Evolutionary conservation across 2,888 invertebrate species (phyloP), one percentile per base, ranked within the genome.

Genomic region (Aphodius sticticus): DNA sequence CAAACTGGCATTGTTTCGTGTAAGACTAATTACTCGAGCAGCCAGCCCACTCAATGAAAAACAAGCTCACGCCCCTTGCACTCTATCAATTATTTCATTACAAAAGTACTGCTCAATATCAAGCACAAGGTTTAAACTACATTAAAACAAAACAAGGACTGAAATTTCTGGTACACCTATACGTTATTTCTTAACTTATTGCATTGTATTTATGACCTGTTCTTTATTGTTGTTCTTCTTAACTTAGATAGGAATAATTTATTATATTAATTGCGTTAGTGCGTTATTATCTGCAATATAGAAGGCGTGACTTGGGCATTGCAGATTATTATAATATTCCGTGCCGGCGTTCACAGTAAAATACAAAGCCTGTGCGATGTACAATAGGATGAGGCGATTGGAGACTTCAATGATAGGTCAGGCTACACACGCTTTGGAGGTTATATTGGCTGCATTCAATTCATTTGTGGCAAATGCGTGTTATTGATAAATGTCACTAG

Each of bases 21-120:
- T 53, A 53, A 53, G 53, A 53, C 53, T 53, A 53, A 53, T 53
- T 53, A 53, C 53, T 53, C 53, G 7, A 3, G 0, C 12, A 53
- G 53, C 53, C 53, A 53, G 53, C 53, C 53, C 53, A 53, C 53
- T 53, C 53, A 53, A 53, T 53, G 53, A 53, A 53, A 53, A 53
- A 53, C 53, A 53, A 53, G 12, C 53, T 53, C 53, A 53, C 53
- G 12, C 53, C 53, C 53, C 9, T 53, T 7, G 7, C 12, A 53
- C 53, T 53, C 53, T 5, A 12, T 53, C 53, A 53, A 53, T 9
- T 53, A 53, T 53, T 12, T 53, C 4, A 53, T 53, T 53, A 53
- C 53, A 53, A 53, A 53, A 53, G 53, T 12, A 53, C 53, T 12
- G 53, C 53, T 53, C 53, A 53, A 53, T 53, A 53, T 53, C 53